Evolutionary conservation across 2,888 invertebrate species (phyloP), one percentile per base, ranked within the genome.

Genomic region (Eremobia ochroleuca): DNA sequence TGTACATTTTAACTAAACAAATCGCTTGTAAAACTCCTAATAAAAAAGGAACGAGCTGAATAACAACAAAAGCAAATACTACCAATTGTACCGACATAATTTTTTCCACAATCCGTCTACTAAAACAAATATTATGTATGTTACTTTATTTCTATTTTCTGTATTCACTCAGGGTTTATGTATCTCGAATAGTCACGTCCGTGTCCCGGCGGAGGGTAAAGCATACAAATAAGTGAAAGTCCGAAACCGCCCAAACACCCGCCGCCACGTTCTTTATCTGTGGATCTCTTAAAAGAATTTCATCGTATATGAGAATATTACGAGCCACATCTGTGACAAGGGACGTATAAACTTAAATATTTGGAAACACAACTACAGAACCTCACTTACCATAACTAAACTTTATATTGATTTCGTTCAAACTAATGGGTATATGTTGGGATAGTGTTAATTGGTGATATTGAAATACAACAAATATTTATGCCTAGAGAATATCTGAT

Each of bases 221-320:
- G 97, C 96, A 97, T 97, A 97, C 96, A 96, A 97, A 97, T 97
- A 96, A 96, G 96, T 94, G 95, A 94, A 95, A 95, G 96, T 96
- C 96, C 96, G 94, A 96, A 92, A 94, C 93, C 94, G 92, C 92
- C 94, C 94, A 92, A 94, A 95, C 96, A 95, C 94, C 95, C 96
- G 94, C 90, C 95, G 94, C 95, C 95, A 92, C 94, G 94, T 96
- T 95, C 96, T 97, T 96, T 97, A 96, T 96, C 95, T 96, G 92
- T 91, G 95, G 94, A 96, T 96, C 95, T 96, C 96, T 96, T 96
- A 96, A 95, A 96, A 95, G 96, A 97, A 96, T 96, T 96, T 96
- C 95, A 96, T 96, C 96, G 95, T 91, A 94, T 96, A 96, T 94
- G 96, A 94, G 95, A 96, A 96, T 96, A 96, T 96, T 96, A 96